Conservation (phyloP, 2,888 invertebrate genomes). For the Andrena marginata region DNA sequence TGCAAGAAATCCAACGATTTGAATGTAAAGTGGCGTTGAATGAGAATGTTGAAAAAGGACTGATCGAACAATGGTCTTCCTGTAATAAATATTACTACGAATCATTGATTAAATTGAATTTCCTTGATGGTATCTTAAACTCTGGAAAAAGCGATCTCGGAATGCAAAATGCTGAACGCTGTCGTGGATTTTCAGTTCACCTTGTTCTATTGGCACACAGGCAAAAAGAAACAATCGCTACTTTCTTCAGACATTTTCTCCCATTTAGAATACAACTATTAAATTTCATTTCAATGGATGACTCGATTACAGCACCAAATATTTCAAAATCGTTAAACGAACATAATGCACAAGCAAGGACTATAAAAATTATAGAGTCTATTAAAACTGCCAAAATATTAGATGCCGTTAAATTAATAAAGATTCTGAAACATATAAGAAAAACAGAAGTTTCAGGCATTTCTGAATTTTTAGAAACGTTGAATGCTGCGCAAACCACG, state of each 20-base stretch:
- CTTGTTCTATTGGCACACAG: slow-evolving; percentile 89
- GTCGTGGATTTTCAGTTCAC: slow-evolving; percentile 94
- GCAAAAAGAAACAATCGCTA: slow-evolving; percentile 88
- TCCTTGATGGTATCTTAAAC: slow-evolving; percentile 88
- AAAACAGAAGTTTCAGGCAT: no score
- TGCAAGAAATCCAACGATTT: slow-evolving; percentile 78
- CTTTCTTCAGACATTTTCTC: slow-evolving; percentile 83
- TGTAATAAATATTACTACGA: slow-evolving; percentile 92
- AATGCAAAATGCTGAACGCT: slow-evolving; percentile 92
- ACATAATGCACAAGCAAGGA: not conserved
- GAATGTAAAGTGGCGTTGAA: not conserved
- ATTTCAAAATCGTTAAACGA: not conserved
- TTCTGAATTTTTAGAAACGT: no score
- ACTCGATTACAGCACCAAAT: not conserved
- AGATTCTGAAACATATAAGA: no score
- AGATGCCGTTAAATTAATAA: not conserved
- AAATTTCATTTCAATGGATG: slow-evolving; percentile 62
- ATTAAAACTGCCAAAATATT: not conserved
- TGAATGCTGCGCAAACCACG: no score
- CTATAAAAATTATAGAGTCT: not conserved
- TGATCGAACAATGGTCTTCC: slow-evolving; percentile 89
- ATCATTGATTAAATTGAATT: slow-evolving; percentile 89
- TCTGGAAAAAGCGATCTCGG: slow-evolving; percentile 93
- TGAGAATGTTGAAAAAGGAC: not conserved
- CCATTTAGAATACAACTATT: slow-evolving; percentile 71